Percentiles rank a stretch among this genome's conserved stretches.
These are phyloP conservation scores for Hippopotamus amphibius DNA, from an alignment of 2,113 vertebrate genomes.

Conservation along the genomic window DNA sequence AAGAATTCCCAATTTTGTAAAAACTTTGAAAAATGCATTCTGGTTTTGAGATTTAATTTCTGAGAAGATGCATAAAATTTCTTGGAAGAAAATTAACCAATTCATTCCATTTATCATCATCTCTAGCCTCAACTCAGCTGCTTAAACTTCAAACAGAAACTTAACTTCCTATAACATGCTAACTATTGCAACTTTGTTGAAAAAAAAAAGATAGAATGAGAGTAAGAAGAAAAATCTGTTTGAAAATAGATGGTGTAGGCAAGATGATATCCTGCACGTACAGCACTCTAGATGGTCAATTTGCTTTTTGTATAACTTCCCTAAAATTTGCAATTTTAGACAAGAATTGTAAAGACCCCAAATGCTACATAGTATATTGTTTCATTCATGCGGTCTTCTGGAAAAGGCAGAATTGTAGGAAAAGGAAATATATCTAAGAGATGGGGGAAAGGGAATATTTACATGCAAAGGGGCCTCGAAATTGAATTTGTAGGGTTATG, in stretches of 20 bases:
- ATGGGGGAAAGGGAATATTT: neutral
- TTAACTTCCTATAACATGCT: conserved; percentile 97
- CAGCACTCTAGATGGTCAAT: conserved; percentile 95
- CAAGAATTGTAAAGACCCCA: conserved; percentile 91
- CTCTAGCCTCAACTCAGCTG: conserved; percentile 93
- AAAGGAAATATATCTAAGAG: neutral
- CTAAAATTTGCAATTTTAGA: conserved; percentile 97
- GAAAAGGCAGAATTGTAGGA: neutral
- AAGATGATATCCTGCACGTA: conserved; percentile 97
- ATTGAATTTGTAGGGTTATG: neutral
- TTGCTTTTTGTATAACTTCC: conserved; percentile 95
- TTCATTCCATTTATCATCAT: conserved; percentile 93
- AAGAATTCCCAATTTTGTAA: conserved; percentile 93
- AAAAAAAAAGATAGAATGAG: conserved; percentile 92
- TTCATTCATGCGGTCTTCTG: neutral
- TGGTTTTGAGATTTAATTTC: conserved; percentile 95
- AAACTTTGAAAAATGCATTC: conserved; percentile 94
- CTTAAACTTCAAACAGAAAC: conserved; percentile 95
- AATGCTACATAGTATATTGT: neutral
- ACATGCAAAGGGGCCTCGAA: neutral
- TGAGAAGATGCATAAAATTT: conserved; percentile 96
- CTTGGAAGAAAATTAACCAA: conserved; percentile 97
- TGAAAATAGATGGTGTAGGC: conserved; percentile 94
- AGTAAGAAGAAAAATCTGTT: conserved; percentile 95
- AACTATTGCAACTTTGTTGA: conserved; percentile 96